Evolutionary conservation across 2,888 invertebrate species (phyloP), one percentile per base, ranked within the genome.

Genomic region (Cyrtodaria siliqua): DNA sequence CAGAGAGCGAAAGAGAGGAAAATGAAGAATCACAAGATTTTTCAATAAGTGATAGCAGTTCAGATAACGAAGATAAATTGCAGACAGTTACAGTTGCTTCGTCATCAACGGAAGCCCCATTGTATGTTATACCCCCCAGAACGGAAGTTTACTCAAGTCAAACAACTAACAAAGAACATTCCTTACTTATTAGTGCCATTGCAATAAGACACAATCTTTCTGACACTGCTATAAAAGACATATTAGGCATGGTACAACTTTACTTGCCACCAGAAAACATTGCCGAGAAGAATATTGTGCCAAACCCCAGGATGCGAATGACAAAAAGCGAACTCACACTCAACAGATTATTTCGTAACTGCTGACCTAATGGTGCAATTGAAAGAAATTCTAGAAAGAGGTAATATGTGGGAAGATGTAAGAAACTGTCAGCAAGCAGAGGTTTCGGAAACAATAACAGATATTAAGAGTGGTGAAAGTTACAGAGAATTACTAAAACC

Each of bases 81-180:
- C 4, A 33, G 6, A 33, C 6, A 8, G 12, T 12, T 33, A 4
- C 33, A 33, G 12, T 33, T 12, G 6, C 33, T 33, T 33, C 33
- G 12, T 8, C 12, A 33, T 33, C 33, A 8, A 33, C 4, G 6
- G 12, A 33, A 8, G 33, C 33, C 33, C 33, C 73, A 27, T n/a
- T 73, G 6, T 73, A 67, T 64, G 62, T 67, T 6, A 14, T 72
- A 24, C 64, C 72, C n/a, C 55, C 60, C 18, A 50, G 53, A 16
- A n/a, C 26, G 1, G 18, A 38, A 29, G 29, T 63, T 27, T 71
- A 71, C 26, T 26, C 12, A 8, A 23, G 49, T 26, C 23, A 42
- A 16, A 71, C 57, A 9, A 18, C 26, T 9, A 23, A 49, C 23
- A 50, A 33, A 20, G 63, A 71, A 50, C 70, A 63, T 61, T 44